phyloP scores from a whole-genome alignment of 2,888 invertebrate genomes.

The Graphium colonna region DNA sequence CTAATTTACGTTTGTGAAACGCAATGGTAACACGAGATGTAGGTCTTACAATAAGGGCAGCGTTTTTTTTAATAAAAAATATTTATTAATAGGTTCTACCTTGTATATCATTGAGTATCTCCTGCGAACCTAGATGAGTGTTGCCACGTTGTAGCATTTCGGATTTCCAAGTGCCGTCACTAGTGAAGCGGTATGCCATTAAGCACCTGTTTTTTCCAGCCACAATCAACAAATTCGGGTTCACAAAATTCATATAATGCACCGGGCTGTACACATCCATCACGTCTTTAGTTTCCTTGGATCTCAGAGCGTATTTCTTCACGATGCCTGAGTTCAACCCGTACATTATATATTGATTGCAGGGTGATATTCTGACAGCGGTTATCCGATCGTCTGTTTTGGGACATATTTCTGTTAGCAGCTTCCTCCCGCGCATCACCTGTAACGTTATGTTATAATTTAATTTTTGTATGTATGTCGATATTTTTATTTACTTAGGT shows the following conservation, averaged over 20 bases:
- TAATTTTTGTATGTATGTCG: too few relatives aligned
- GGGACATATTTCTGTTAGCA: constrained; percentile 63
- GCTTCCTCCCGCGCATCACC: constrained; percentile 68
- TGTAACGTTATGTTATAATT: constrained; percentile 32
- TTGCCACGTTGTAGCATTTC: constrained; percentile 65
- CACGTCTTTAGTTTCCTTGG: constrained; percentile 52
- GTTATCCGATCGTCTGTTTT: constrained; percentile 65
- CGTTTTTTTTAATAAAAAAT: too few relatives aligned
- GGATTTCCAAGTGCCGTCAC: constrained; percentile 51
- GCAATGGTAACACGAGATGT: too few relatives aligned
- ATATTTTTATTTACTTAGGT: too few relatives aligned
- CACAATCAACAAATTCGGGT: constrained; percentile 54
- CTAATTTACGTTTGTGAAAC: too few relatives aligned
- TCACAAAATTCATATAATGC: constrained; percentile 61
- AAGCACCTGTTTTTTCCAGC: constrained; percentile 61
- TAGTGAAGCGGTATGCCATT: constrained; percentile 56
- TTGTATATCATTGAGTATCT: constrained; percentile 65
- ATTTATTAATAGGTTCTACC: too few relatives aligned
- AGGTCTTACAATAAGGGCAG: too few relatives aligned
- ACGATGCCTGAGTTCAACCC: constrained; percentile 66
- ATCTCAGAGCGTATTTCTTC: constrained; percentile 58
- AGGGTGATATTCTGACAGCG: constrained; percentile 66
- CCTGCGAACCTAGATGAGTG: constrained; percentile 65
- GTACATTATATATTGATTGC: constrained; percentile 74
- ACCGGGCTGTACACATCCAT: constrained; percentile 65